Percentiles rank a stretch among this genome's conserved stretches.
Evolutionary conservation across 2,888 invertebrate species (phyloP).

Genomic region (Callinectes sapidus): DNA sequence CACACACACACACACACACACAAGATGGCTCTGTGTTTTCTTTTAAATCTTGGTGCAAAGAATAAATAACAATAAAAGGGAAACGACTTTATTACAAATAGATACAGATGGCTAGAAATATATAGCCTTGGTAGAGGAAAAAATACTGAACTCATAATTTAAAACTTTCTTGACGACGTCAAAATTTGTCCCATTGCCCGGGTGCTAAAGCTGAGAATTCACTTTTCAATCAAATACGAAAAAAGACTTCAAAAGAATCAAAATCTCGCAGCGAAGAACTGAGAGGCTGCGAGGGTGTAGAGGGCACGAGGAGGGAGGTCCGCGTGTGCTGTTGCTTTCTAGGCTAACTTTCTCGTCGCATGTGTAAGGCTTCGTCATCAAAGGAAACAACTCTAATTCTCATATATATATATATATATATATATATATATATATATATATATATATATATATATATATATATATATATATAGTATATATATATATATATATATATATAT

Average conservation of each 20-base stretch:
- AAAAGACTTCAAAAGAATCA: background rate
- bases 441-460: constrained; percentile 41
- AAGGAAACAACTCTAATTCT: background rate
- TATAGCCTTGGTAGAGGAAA: constrained; percentile 59
- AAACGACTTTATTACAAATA: constrained; percentile 66
- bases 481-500: constrained; percentile 33
- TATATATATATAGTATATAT: constrained; percentile 38
- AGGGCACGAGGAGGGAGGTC: constrained; percentile 24
- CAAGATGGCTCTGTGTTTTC: background rate
- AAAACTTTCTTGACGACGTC: constrained; percentile 5
- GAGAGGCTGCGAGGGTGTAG: constrained; percentile 15
- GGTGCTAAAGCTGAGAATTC: background rate
- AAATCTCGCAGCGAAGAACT: background rate
- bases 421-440: constrained; percentile 28
- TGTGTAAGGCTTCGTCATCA: constrained; percentile 32
- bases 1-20: background rate
- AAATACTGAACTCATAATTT: constrained; percentile 27
- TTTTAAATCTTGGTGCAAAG: no score
- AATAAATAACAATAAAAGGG: constrained; percentile 35
- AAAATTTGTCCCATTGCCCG: constrained; percentile 9
- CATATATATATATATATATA: background rate
- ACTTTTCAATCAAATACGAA: background rate
- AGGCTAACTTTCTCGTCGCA: constrained; percentile 31
- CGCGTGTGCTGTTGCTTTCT: constrained; percentile 31
- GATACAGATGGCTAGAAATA: constrained; percentile 66